Evolutionary conservation across 2,113 vertebrate species (phyloP).

Genomic region (Boulengeromyrus knoepffleri): DNA sequence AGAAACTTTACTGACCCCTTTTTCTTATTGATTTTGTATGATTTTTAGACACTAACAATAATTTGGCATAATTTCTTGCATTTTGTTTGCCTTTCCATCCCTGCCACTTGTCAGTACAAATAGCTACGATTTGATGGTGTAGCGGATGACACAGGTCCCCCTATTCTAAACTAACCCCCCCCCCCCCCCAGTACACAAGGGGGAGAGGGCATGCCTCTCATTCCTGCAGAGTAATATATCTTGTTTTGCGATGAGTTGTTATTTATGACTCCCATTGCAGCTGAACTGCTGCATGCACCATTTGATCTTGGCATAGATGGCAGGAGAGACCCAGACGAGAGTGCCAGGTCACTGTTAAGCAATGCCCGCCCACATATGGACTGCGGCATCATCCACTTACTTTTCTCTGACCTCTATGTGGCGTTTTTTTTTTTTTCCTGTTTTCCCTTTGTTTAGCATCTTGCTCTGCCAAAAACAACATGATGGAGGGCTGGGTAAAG

Average conservation of each 20-base stretch:
- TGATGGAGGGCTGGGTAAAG: neutral
- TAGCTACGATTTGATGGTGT: neutral
- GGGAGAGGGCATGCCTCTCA: neutral
- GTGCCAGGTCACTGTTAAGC: neutral
- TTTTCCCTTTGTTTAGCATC: neutral
- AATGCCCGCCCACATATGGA: neutral
- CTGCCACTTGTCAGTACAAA: neutral
- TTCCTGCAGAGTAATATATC: neutral
- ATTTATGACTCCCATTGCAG: constrained; percentile 1
- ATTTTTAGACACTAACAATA: neutral
- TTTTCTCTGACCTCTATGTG: neutral
- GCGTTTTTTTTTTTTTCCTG: neutral
- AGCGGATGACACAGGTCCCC: neutral
- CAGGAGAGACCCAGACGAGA: neutral
- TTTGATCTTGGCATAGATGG: neutral
- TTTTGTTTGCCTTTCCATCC: neutral
- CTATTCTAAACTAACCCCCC: neutral
- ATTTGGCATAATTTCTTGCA: neutral
- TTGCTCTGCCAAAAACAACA: neutral
- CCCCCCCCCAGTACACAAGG: neutral
- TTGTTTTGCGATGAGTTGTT: neutral
- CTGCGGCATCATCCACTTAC: neutral
- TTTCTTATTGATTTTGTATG: neutral
- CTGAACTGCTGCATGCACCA: neutral
- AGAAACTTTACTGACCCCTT: neutral